A percentile compares a stretch with the other conserved stretches of the same genome.
phyloP scores from a whole-genome alignment of 2,888 invertebrate genomes.

The Argyresthia albistria region DNA sequence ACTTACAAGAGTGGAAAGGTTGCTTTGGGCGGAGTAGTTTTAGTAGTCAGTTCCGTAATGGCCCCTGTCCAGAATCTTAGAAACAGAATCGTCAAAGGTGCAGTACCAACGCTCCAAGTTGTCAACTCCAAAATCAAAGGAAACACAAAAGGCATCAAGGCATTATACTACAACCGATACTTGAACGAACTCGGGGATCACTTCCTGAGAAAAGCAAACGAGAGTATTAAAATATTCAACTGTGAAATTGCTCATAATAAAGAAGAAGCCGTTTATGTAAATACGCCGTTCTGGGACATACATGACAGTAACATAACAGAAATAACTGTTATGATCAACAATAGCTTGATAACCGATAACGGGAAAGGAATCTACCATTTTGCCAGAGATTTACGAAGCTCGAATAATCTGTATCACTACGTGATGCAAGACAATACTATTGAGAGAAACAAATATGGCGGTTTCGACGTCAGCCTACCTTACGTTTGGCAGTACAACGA shows the following conservation, averaged over 20 bases:
- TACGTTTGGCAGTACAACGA: constrained; percentile 97
- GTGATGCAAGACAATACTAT: constrained; percentile 88
- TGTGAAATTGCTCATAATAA: constrained; percentile 87
- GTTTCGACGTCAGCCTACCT: constrained; percentile 90
- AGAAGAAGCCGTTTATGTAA: constrained; percentile 85
- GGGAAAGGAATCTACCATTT: constrained; percentile 90
- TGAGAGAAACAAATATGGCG: constrained; percentile 88
- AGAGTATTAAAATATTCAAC: constrained; percentile 84
- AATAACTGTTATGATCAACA: constrained; percentile 91
- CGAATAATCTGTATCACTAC: constrained; percentile 98
- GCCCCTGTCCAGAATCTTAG: constrained; percentile 82
- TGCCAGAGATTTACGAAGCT: constrained; percentile 93
- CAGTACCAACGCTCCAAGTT: constrained; percentile 82
- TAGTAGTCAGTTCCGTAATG: constrained; percentile 81
- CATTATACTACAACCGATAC: constrained; percentile 90
- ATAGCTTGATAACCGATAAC: constrained; percentile 88
- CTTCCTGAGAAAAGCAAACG: constrained; percentile 89
- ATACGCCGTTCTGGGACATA: constrained; percentile 90
- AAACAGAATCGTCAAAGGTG: constrained; percentile 83
- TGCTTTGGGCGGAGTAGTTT: constrained; percentile 86
- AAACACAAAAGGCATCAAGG: constrained; percentile 86
- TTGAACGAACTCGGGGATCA: constrained; percentile 89
- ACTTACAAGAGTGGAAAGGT: constrained; percentile 85
- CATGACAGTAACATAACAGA: constrained; percentile 90
- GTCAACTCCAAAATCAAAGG: constrained; percentile 82